phyloP scores from a whole-genome alignment of 2,113 vertebrate species.

The Galemys pyrenaicus region DNA sequence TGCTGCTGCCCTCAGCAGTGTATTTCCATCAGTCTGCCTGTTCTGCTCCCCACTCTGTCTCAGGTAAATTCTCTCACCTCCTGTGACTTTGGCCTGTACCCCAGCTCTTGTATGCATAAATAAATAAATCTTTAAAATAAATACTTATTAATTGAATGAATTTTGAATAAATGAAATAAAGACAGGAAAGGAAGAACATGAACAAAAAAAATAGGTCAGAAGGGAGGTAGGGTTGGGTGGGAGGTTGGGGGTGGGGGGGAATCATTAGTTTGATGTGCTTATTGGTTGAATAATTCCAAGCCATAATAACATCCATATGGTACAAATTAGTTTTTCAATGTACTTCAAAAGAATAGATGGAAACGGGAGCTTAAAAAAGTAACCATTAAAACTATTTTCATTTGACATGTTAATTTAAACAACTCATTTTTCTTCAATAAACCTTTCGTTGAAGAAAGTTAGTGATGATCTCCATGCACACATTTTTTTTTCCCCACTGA shows the following conservation, averaged over 20 bases:
- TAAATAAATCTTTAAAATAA: too few relatives aligned
- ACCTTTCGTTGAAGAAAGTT: constrained; percentile 35
- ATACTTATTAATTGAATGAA: neutral
- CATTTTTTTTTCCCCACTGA: neutral
- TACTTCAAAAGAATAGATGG: constrained; percentile 25
- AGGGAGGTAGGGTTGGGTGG: neutral
- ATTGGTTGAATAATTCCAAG: constrained; percentile 35
- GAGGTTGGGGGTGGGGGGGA: too few relatives aligned
- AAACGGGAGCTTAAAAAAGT: constrained; percentile 44
- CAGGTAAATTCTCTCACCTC: too few relatives aligned
- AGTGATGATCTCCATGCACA: neutral
- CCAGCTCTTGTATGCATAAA: too few relatives aligned
- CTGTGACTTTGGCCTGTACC: too few relatives aligned
- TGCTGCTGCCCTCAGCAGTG: too few relatives aligned
- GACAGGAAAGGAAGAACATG: neutral
- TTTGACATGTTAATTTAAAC: constrained; percentile 49
- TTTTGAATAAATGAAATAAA: neutral
- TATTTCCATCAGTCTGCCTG: too few relatives aligned
- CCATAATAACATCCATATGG: neutral
- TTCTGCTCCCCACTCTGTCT: too few relatives aligned
- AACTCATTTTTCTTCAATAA: constrained; percentile 48
- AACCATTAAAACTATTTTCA: constrained; percentile 19
- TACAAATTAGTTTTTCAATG: constrained; percentile 29
- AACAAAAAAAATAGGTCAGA: neutral
- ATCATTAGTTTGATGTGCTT: neutral